phyloP scores from a whole-genome alignment of 2,797 vertebrate genomes.

The Erpetoichthys calabaricus region DNA sequence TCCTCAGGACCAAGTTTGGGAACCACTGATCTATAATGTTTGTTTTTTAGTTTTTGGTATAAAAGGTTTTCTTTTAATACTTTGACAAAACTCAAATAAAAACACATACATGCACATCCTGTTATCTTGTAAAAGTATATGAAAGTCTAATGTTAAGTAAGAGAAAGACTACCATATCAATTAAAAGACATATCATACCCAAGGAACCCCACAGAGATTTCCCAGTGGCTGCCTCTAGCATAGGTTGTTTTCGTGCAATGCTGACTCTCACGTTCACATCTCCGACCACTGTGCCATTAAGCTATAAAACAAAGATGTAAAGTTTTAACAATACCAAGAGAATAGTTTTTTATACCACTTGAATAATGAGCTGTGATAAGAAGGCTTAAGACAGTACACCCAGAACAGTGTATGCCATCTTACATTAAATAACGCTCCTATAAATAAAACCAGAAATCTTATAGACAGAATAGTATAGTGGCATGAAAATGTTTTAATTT shows the following conservation, averaged over 20 bases:
- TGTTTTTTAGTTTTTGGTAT: no score
- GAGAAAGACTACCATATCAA: no score
- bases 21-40: no score
- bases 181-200: slow-evolving; percentile 40
- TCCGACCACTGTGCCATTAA: slow-evolving; percentile 65
- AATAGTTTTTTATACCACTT: neutral
- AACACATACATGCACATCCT: no score
- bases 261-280: slow-evolving; percentile 75
- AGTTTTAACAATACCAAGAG: neutral
- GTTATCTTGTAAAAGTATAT: no score
- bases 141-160: no score
- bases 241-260: slow-evolving; percentile 84
- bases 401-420: neutral
- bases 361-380: neutral
- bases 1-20: no score
- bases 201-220: slow-evolving; percentile 80
- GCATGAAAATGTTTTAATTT: no score
- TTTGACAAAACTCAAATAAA: no score
- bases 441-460: no score
- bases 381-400: neutral
- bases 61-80: no score
- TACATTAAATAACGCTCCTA: neutral
- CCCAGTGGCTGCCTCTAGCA: slow-evolving; percentile 75
- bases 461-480: no score
- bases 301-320: slow-evolving; percentile 22